A percentile compares a stretch with the other conserved stretches of the same genome.
Conservation (phyloP, 2,113 vertebrate genomes). For the Tringa solitaria region DNA sequence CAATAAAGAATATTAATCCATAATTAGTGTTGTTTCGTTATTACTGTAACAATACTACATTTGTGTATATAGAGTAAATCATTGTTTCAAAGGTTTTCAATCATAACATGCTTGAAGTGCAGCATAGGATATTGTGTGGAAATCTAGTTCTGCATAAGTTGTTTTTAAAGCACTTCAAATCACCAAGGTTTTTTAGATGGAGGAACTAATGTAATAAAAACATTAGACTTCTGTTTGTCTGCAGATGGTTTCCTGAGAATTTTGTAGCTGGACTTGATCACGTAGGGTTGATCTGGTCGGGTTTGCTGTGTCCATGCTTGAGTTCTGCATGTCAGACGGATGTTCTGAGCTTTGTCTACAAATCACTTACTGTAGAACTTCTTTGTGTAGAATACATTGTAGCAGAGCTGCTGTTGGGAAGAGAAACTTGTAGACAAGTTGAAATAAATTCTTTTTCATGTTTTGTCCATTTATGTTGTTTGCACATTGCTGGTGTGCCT, state of each 20-base stretch:
- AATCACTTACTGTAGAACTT: not conserved
- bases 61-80: not conserved
- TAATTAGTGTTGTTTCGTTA: not conserved
- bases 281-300: not conserved
- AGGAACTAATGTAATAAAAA: not conserved
- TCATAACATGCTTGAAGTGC: not conserved
- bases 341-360: rapidly evolving
- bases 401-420: not conserved
- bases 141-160: rapidly evolving
- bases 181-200: not conserved
- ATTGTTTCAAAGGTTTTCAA: not conserved
- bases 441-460: not conserved
- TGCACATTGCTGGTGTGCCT: not conserved
- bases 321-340: not conserved
- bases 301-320: not conserved
- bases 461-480: not conserved
- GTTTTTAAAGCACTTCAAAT: not conserved
- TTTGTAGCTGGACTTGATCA: rapidly evolving
- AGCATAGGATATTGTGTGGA: not conserved
- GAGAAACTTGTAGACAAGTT: not conserved
- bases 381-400: not conserved
- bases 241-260: not conserved
- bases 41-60: not conserved
- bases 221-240: slow-evolving; percentile 2
- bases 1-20: not conserved